A percentile compares a stretch with the other conserved stretches of the same genome.
These are phyloP conservation scores for Gandaritis pyraliata DNA, from an alignment of 2,888 invertebrate genomes.

Conservation along the genomic window DNA sequence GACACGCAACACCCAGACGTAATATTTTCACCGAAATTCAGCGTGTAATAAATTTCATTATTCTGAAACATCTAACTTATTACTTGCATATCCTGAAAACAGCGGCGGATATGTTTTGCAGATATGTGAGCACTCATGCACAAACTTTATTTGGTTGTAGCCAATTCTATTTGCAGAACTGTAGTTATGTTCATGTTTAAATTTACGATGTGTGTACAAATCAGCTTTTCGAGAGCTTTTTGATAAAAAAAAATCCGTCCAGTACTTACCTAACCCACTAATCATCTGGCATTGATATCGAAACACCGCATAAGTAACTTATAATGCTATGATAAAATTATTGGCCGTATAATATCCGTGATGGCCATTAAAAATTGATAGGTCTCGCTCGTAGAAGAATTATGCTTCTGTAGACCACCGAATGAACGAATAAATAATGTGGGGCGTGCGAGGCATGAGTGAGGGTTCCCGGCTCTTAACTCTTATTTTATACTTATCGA, in stretches of 20 bases:
- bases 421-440: constrained; percentile 59
- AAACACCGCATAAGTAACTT: constrained; percentile 9
- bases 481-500: constrained; percentile 74
- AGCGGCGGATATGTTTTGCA: constrained; percentile 23
- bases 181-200: constrained; percentile 10
- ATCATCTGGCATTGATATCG: constrained; percentile 5
- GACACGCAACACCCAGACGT: constrained; percentile 55
- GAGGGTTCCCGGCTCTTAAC: constrained; percentile 51
- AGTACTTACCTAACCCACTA: too few species aligned
- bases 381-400: constrained; percentile 49
- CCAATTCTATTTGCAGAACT: constrained; percentile 23
- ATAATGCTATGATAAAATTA: constrained; percentile 32
- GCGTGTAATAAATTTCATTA: constrained; percentile 23
- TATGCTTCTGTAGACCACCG: constrained; percentile 49
- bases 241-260: too few species aligned
- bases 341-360: constrained; percentile 41
- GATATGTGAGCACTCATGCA: constrained; percentile 28
- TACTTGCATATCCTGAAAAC: constrained; percentile 29
- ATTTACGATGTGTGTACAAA: neutral
- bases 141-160: constrained; percentile 21
- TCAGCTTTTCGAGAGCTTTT: neutral
- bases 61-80: constrained; percentile 25
- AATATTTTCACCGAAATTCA: constrained; percentile 27
- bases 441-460: constrained; percentile 47
- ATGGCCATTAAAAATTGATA: constrained; percentile 55